phyloP scores from a whole-genome alignment of 2,888 invertebrate species.

The Megastigmus dorsalis region DNA sequence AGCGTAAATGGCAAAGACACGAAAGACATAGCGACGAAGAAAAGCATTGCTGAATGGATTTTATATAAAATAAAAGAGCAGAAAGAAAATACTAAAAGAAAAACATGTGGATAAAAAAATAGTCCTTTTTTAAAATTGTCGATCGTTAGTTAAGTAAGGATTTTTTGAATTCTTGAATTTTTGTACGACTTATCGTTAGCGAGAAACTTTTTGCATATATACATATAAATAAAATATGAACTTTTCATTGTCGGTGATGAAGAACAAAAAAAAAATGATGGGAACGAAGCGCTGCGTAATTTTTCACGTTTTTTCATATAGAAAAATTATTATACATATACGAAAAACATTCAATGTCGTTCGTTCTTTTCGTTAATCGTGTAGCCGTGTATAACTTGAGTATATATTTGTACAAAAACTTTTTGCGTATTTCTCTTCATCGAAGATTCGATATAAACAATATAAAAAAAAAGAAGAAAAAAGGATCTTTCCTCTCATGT shows the following conservation, averaged over 20 bases:
- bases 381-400: slow-evolving; percentile 20
- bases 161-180: slow-evolving; percentile 53
- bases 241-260: slow-evolving; percentile 40
- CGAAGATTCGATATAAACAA: slow-evolving; percentile 20
- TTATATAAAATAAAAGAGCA: slow-evolving; percentile 14
- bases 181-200: slow-evolving; percentile 50
- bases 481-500: slow-evolving; percentile 32
- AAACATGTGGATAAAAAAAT: slow-evolving; percentile 22
- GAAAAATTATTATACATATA: slow-evolving; percentile 42
- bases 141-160: slow-evolving; percentile 49
- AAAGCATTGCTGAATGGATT: slow-evolving; percentile 39
- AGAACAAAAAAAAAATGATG: slow-evolving; percentile 27
- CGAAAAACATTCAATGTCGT: slow-evolving; percentile 33
- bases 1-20: slow-evolving; percentile 2
- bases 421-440: slow-evolving; percentile 39
- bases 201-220: slow-evolving; percentile 42
- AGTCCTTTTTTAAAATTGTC: slow-evolving; percentile 44
- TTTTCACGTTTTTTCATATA: slow-evolving; percentile 51
- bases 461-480: no score
- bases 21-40: slow-evolving; percentile 7
- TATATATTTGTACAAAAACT: slow-evolving; percentile 35
- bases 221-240: slow-evolving; percentile 33
- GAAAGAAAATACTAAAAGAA: slow-evolving; percentile 3
- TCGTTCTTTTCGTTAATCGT: slow-evolving; percentile 38
- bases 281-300: slow-evolving; percentile 36